Base-by-base conservation (phyloP, 2,797 vertebrate species). In the Coracias cyanogaster region DNA sequence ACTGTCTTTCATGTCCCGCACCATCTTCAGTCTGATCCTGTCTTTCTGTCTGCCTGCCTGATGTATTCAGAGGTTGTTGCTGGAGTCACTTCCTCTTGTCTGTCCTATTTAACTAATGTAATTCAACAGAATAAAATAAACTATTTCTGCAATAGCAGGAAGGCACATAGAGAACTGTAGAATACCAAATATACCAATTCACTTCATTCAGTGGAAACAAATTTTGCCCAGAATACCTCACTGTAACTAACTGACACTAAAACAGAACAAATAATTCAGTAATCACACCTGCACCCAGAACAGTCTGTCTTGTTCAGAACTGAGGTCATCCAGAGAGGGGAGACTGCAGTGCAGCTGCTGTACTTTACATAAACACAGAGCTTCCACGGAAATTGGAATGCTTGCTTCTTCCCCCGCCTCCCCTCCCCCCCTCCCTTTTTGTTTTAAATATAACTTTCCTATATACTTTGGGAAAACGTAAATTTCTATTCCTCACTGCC, bases 201-300 rank as follows among this genome's bases (percentile, higher is more conserved):
- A 94, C 64, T 95, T 92, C 5, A 94, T 84, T 94, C 91, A 92
- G 67, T 45, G 66, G 77, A 72, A 79, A 83, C 55, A 73, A 91
- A 72, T 95, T 94, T 95, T 74, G 86, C 90, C 76, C 94, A 94
- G 95, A 94, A 87, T 78, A 78, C 91, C 84, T 83, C 89, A 61
- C 94, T 92, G 92, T 79, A 83, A 91, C 82, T 84, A 90, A 91
- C 85, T 90, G 92, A 96, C 92, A 93, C 78, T 52, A 66, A 93
- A 93, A 96, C 96, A 97, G 94, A 96, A 96, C 93, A 96, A 95
- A 95, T 87, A 97, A 95, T 94, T 95, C 95, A 96, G 96, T 78
- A 65, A 91, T 85, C 93, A 95, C 96, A 96, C 95, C 96, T 97
- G 96, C 91, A 90, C 84, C 85, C 93, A 3, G 95, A 96, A 97